Base-by-base conservation (phyloP, 2,797 vertebrate species). In the Loris lydekkerianus region DNA sequence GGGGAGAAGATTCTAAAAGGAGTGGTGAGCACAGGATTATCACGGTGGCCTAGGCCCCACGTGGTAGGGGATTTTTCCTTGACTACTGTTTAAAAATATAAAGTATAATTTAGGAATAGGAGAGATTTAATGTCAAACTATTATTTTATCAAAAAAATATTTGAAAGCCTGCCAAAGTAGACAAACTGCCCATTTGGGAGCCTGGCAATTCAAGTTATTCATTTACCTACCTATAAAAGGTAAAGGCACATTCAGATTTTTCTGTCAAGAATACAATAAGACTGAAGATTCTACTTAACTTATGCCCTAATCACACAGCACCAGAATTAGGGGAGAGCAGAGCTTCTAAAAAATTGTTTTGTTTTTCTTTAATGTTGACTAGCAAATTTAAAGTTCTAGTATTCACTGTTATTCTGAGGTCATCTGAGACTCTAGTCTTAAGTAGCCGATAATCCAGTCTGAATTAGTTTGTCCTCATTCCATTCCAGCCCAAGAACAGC, bases 261-360 rank as follows among this genome's bases (percentile, higher is more conserved):
- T 3, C 3, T 0, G 65, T 56, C 21, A 40, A 56, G 53, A 81
- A 6, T 56, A 67, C 31, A 49, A 75, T 1, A 63, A n/a, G 49
- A 61, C 0, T 5, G n/a, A 93, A 56, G 61, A 23, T 21, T 58
- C 73, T 9, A 18, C n/a, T n/a, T 29, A 29, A 29, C 6, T 10
- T 17, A 1, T 0, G 27, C 2, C 21, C 23, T 23, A n/a, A 13
- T 21, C 37, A 11, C n/a, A 23, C 3, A 40, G 70, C 27, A 31
- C 56, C 6, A 58, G 84, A 18, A 21, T 46, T 40, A 21, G 63
- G 29, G 37, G 18, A 73, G 14, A 81, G 34, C 3, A 21, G 18
- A 34, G 69, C 25, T 53, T 65, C 23, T 6, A 46, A 21, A 34
- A 82, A 40, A 15, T 1, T 5, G 2, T 7, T 17, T 17, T 80